Conservation (phyloP, 2,888 invertebrate species). For the Eupithecia subumbrata region DNA sequence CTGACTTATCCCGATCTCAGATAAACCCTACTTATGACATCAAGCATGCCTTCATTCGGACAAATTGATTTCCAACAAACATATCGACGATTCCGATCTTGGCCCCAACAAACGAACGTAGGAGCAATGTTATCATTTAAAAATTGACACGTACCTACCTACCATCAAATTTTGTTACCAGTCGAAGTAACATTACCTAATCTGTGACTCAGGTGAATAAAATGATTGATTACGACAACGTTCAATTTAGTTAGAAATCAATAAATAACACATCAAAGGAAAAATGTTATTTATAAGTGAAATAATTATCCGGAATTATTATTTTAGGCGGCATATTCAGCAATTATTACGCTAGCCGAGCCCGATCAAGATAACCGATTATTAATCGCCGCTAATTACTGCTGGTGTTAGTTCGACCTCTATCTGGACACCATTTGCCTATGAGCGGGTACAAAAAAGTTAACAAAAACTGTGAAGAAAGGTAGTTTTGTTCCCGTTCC, state of each 20-base stretch:
- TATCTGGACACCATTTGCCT: constrained; percentile 81
- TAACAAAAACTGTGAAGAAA: constrained; percentile 80
- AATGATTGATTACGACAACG: constrained; percentile 59
- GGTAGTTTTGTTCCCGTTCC: constrained; percentile 68
- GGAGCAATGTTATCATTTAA: constrained; percentile 63
- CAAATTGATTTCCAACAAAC: constrained; percentile 77
- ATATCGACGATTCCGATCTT: constrained; percentile 61
- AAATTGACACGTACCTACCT: constrained; percentile 68
- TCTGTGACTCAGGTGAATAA: constrained; percentile 45
- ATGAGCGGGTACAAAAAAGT: constrained; percentile 67
- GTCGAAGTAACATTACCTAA: constrained; percentile 40
- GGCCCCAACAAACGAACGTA: constrained; percentile 43
- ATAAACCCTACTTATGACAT: constrained; percentile 79
- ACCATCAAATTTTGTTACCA: constrained; percentile 49
- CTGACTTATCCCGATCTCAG: constrained; percentile 65
- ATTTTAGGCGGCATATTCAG: constrained; percentile 50
- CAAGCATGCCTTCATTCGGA: constrained; percentile 77
- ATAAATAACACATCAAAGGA: constrained; percentile 47
- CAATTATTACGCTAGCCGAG: constrained; percentile 74
- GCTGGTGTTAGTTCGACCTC: constrained; percentile 83
- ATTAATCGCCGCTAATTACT: constrained; percentile 84
- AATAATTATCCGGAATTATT: constrained; percentile 43
- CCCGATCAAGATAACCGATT: constrained; percentile 81
- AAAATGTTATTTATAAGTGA: constrained; percentile 51
- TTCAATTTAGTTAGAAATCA: constrained; percentile 33